These are phyloP conservation scores for Elmis aenea DNA, from an alignment of 2,888 invertebrate species.

Conservation along the genomic window DNA sequence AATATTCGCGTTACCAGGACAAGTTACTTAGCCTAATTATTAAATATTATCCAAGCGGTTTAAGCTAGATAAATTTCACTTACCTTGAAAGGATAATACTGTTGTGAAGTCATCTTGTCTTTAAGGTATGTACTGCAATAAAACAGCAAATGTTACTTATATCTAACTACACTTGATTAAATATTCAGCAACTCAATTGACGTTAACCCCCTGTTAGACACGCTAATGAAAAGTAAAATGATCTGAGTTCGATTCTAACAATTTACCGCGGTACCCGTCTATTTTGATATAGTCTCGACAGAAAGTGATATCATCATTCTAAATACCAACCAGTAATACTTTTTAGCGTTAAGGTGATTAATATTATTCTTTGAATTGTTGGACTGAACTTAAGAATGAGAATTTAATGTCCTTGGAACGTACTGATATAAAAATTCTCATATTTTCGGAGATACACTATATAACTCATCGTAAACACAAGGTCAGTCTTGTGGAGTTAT, in stretches of 20 bases:
- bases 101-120: constrained; percentile 64
- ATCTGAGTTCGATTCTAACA: background rate
- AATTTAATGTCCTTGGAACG: too few species aligned
- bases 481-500: too few species aligned
- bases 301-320: too few species aligned
- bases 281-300: background rate
- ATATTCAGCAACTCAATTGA: too few species aligned
- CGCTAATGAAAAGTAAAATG: background rate
- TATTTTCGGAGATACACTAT: too few species aligned
- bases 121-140: constrained; percentile 2
- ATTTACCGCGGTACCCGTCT: background rate
- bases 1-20: too few species aligned
- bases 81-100: constrained; percentile 85
- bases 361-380: constrained; percentile 1
- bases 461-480: too few species aligned
- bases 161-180: too few species aligned
- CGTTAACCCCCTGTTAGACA: too few species aligned
- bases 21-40: too few species aligned
- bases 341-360: background rate
- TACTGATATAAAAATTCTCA: too few species aligned
- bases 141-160: background rate
- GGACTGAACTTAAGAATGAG: background rate
- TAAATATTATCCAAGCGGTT: too few species aligned
- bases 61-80: constrained; percentile 45
- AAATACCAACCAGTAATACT: background rate